phyloP scores from a whole-genome alignment of 1,140 invertebrate genomes.

The Thrips palmi region DNA sequence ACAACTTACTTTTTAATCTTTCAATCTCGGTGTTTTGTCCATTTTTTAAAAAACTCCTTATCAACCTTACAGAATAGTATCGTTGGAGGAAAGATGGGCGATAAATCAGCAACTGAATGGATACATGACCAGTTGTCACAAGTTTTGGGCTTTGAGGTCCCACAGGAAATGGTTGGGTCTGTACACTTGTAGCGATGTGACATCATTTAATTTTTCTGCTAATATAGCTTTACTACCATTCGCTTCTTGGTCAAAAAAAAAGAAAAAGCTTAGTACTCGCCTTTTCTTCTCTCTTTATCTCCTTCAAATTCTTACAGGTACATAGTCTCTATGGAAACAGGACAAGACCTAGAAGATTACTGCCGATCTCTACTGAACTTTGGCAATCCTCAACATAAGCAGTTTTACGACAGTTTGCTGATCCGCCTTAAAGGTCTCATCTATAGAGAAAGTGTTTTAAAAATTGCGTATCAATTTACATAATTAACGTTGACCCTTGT shows the following conservation, averaged over 20 bases:
- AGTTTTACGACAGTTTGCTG: constrained; percentile 37
- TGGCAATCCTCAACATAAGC: constrained; percentile 37
- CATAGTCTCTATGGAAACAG: constrained; percentile 40
- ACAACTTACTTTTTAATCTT: too few relatives aligned
- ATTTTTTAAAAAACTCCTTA: too few relatives aligned
- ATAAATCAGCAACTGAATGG: too few relatives aligned
- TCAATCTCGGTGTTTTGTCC: too few relatives aligned
- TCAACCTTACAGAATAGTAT: too few relatives aligned
- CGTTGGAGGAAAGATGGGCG: too few relatives aligned
- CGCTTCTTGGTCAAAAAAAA: constrained; percentile 6
- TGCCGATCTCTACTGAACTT: constrained; percentile 44
- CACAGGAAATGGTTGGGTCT: constrained; percentile 42
- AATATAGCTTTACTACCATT: constrained; percentile 8
- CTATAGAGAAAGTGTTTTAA: not conserved
- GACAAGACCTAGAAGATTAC: constrained; percentile 46
- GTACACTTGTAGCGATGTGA: too few relatives aligned
- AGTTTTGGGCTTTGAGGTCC: constrained; percentile 40
- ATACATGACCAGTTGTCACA: constrained; percentile 31
- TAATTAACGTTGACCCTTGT: not conserved
- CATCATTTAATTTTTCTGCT: too few relatives aligned
- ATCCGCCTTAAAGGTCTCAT: not conserved
- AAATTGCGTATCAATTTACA: not conserved
- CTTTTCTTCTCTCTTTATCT: constrained; percentile 2
- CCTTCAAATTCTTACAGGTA: constrained; percentile 26
- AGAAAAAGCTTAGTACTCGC: not conserved